These are phyloP conservation scores for Condylura cristata DNA, from an alignment of 2,113 vertebrate species.

Conservation along the genomic window DNA sequence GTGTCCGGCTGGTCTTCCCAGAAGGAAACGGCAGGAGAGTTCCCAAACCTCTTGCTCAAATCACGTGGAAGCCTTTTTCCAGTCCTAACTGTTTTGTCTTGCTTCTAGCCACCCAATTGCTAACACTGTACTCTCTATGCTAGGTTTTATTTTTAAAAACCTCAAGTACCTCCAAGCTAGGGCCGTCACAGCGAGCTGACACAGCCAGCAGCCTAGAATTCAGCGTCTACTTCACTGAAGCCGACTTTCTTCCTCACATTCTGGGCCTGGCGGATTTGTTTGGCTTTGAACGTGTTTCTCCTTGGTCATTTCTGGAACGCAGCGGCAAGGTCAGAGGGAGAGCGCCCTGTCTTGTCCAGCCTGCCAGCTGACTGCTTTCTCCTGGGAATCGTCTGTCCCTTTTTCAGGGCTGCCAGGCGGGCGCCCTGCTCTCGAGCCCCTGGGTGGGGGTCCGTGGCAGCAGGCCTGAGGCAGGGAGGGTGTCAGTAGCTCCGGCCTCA, in stretches of 20 bases:
- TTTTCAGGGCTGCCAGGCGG: not conserved
- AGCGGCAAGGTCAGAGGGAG: not conserved
- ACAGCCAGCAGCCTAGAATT: not conserved
- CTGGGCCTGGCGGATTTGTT: not conserved
- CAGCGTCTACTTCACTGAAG: not conserved
- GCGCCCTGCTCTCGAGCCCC: not conserved
- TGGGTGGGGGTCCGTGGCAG: not conserved
- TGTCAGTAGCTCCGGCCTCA: too few relatives aligned
- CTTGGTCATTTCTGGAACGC: not conserved
- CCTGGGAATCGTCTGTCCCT: not conserved
- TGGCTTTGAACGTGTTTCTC: not conserved
- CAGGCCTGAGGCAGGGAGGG: rapidly evolving
- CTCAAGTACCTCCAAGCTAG: not conserved
- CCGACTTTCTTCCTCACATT: not conserved
- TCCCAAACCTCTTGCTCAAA: not conserved
- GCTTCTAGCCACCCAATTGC: not conserved
- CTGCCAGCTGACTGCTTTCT: rapidly evolving
- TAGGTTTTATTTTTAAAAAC: not conserved
- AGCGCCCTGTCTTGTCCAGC: not conserved
- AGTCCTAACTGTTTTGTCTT: not conserved
- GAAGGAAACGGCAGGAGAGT: not conserved
- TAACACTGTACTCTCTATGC: not conserved
- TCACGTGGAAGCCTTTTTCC: not conserved
- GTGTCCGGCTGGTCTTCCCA: not conserved
- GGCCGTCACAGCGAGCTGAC: not conserved